Evolutionary conservation across 2,888 invertebrate species (phyloP).

Genomic region (Eristalis arbustorum): DNA sequence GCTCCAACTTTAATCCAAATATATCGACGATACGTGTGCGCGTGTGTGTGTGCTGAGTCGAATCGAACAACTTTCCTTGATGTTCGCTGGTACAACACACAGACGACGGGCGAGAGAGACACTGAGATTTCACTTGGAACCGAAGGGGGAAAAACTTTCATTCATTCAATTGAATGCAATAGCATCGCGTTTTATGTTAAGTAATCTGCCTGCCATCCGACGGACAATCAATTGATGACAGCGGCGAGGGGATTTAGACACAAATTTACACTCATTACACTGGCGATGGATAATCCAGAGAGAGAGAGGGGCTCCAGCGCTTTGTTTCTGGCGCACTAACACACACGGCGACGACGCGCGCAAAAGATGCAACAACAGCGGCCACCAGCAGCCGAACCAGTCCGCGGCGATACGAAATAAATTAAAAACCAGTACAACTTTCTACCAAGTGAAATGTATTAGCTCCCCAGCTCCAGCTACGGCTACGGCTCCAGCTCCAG

Average conservation of each 20-base stretch:
- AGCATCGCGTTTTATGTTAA: constrained; percentile 58
- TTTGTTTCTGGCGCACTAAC: constrained; percentile 55
- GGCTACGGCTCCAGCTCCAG: constrained; percentile 21
- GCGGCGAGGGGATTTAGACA: not conserved
- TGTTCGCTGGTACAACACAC: not conserved
- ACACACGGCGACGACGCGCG: not conserved
- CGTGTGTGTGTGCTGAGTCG: not conserved
- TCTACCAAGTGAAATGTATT: constrained; percentile 70
- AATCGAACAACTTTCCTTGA: constrained; percentile 67
- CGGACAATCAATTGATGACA: constrained; percentile 56
- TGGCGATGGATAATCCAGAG: not conserved
- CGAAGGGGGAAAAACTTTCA: constrained; percentile 60
- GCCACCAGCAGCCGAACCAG: constrained; percentile 7
- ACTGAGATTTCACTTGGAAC: constrained; percentile 61
- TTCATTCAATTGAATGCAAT: constrained; percentile 57
- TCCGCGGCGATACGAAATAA: constrained; percentile 45
- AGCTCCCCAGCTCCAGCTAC: constrained; percentile 28
- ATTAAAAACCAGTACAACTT: constrained; percentile 70
- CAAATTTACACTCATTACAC: constrained; percentile 38
- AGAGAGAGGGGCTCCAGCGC: not conserved
- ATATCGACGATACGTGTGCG: not conserved
- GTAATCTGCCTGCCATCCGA: constrained; percentile 61
- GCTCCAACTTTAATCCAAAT: constrained; percentile 47
- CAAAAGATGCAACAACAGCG: constrained; percentile 10
- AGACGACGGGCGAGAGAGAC: not conserved